Evolutionary conservation across 2,113 vertebrate species (phyloP), one percentile per base, ranked within the genome.

Genomic region (Spea multiplicata): DNA sequence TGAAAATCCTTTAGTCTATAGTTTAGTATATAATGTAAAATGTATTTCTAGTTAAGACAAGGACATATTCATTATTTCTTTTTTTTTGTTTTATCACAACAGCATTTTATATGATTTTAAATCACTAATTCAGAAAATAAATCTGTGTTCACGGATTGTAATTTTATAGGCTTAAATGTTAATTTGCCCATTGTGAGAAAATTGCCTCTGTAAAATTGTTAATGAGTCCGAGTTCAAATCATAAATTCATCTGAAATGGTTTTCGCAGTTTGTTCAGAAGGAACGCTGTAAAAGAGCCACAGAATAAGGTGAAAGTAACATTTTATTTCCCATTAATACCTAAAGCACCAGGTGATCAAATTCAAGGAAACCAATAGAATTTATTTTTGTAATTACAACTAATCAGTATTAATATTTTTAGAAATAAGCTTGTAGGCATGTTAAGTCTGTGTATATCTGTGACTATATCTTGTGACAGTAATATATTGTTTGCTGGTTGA

Each of bases 181-280:
- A 76, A 76, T 76, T 76, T 76, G 75, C 66, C 50, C 75, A 76
- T 69, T 76, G 49, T 61, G 75, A 76, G 65, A 52, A 76, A 69
- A 76, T 76, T 76, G 65, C 66, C 64, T 74, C 74, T 67, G 74
- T 76, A 76, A 69, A 76, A 76, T 61, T 70, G 75, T 69, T 76
- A 76, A 76, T 76, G 75, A 76, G 75, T 47, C 66, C 66, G 69
- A 48, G 75, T 48, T 69, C 66, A 76, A 76, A 69, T 53, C 53
- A 30, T 69, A 76, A 76, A 76, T 76, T 68, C 66, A 69, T 76
- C 45, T 59, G 67, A 45, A 69, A 59, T 69, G 66, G 75, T 48
- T 76, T 68, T 69, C 67, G 69, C 66, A 76, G 53, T 69, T 76
- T 59, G 45, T 66, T 69, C 45, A 70, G 53, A 69, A 76, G 69